Evolutionary conservation across 1,140 invertebrate genomes (phyloP).

Genomic region (Hesperophylax magnus): DNA sequence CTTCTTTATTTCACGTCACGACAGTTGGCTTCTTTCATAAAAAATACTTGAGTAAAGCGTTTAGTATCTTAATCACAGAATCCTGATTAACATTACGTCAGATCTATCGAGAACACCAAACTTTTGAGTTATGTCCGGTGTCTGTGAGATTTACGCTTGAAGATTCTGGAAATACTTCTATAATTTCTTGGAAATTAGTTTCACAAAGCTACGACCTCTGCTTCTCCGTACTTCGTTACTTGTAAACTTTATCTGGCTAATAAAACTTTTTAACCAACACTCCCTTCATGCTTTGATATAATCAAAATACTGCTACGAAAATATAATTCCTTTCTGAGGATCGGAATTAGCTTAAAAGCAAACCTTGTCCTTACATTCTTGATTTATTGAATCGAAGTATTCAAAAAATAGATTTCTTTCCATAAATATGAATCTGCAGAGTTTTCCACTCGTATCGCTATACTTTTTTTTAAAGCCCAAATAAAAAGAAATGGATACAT

Average conservation of each 20-base stretch:
- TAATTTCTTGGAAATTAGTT: slow-evolving; percentile 33
- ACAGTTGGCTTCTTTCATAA: background rate
- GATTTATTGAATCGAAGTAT: too few relatives aligned
- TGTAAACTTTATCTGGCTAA: background rate
- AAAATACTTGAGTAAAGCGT: slow-evolving; percentile 21
- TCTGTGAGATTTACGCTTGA: slow-evolving; percentile 23
- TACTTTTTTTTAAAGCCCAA: too few relatives aligned
- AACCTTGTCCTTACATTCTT: too few relatives aligned
- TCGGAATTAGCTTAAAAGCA: too few relatives aligned
- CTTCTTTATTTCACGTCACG: background rate
- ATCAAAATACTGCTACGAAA: too few relatives aligned
- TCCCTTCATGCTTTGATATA: background rate
- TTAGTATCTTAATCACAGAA: slow-evolving; percentile 21
- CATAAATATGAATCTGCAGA: too few relatives aligned
- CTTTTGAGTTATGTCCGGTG: slow-evolving; percentile 27
- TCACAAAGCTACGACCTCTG: slow-evolving; percentile 26
- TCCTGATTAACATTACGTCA: slow-evolving; percentile 16
- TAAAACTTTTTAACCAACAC: slow-evolving; percentile 7
- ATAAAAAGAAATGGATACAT: too few relatives aligned
- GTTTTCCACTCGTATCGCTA: too few relatives aligned
- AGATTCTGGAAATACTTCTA: slow-evolving; percentile 33
- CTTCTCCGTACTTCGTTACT: background rate
- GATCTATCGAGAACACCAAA: slow-evolving; percentile 29
- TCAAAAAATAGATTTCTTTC: too few relatives aligned
- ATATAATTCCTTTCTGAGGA: too few relatives aligned